Base-by-base conservation (phyloP, 2,797 vertebrate species). In the Arctocebus calabarensis region DNA sequence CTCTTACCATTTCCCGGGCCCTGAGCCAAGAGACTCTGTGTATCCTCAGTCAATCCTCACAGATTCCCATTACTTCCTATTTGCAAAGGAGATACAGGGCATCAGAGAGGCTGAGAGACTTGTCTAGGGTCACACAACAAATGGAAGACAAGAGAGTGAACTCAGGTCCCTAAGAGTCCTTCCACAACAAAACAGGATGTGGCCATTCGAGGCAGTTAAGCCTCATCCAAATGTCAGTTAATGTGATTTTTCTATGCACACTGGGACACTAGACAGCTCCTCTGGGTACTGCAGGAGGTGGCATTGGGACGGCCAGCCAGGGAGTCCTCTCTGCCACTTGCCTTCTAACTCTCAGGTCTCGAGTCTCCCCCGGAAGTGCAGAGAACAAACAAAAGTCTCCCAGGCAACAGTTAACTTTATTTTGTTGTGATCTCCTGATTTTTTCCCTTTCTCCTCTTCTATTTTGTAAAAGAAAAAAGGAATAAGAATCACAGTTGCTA, bases 161-260 rank as follows among this genome's bases (percentile, higher is more conserved):
- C 43, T 14, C n/a, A 3, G 52, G 14, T 17, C 52, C 23, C 32
- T 32, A 8, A 0, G 5, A 25, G 19, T 20, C 34, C 43, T 7
- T 45, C 74, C 7, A 11, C 52, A 3, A 59, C 48, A 66, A 52
- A 40, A 71, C 0, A n/a, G 64, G 85, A 32, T 14, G 0, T 0
- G 19, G 74, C 7, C 9, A 0, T n/a, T 20, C 0, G 0, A n/a
- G 48, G 37, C 3, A 17, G n/a, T 17, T 48, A 43, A 57, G 57
- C 0, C 0, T 43, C 71, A 4, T 19, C 64, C 14, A 59, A n/a
- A 6, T 1, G 45, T 37, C 25, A 4, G 64, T 19, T 19, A 7
- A 7, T 0, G 3, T 0, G 16, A 29, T 0, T 3, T 59, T 43
- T 29, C 84, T 27, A 1, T 4, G 4, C 52, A 61, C 1, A 0